These are phyloP conservation scores for Sympetrum striolatum DNA, from an alignment of 2,888 invertebrate genomes.

Conservation along the genomic window DNA sequence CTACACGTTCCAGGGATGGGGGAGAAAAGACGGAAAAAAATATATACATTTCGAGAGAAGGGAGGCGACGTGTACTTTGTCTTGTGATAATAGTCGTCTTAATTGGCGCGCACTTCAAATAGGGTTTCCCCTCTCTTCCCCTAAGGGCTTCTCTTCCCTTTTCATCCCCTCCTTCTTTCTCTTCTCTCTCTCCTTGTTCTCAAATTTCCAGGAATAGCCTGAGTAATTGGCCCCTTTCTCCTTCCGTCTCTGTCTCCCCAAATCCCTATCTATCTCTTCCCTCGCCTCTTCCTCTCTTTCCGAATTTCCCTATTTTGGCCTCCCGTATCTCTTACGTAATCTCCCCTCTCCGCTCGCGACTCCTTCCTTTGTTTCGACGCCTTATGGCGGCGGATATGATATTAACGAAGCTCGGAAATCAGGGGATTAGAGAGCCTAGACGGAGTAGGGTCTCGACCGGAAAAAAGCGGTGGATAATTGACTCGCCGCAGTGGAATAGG, in stretches of 20 bases:
- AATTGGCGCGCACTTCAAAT: conserved; percentile 34
- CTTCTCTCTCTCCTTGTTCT: neutral
- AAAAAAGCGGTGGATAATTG: too few species aligned
- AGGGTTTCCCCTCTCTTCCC: neutral
- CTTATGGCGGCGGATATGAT: neutral
- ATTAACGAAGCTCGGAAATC: too few species aligned
- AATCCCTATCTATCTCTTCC: neutral
- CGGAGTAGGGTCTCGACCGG: too few species aligned
- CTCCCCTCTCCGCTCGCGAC: neutral
- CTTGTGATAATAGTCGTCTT: conserved; percentile 38
- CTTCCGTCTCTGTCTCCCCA: conserved; percentile 13
- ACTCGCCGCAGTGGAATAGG: too few species aligned
- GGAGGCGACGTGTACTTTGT: conserved; percentile 33
- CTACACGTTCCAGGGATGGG: neutral
- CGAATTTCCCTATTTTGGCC: neutral
- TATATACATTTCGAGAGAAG: conserved; percentile 24
- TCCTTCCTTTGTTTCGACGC: neutral
- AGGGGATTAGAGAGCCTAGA: too few species aligned
- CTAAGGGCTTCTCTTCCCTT: neutral
- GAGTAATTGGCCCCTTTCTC: conserved; percentile 27
- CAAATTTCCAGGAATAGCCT: conserved; percentile 9
- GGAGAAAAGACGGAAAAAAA: neutral
- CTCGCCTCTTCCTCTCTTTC: neutral
- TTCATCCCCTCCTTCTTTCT: neutral
- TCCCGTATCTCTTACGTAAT: neutral